These are phyloP conservation scores for Goniozus legneri DNA, from an alignment of 1,140 invertebrate genomes.

Conservation along the genomic window DNA sequence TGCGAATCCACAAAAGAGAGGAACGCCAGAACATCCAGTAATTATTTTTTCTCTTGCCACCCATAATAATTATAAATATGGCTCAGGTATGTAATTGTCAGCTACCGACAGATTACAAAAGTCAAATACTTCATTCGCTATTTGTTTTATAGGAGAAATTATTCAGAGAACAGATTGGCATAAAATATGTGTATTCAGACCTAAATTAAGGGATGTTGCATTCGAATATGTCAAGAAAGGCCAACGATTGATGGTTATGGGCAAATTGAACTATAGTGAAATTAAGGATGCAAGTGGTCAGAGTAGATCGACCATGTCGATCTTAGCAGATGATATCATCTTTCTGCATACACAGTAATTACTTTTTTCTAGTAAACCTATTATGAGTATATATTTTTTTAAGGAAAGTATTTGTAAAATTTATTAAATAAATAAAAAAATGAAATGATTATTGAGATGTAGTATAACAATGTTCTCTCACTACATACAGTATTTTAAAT, in stretches of 20 bases:
- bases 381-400: too few relatives aligned
- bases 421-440: too few relatives aligned
- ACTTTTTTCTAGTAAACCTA: too few relatives aligned
- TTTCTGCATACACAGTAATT: too few relatives aligned
- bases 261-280: conserved; percentile 82
- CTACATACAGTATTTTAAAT: too few relatives aligned
- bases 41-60: conserved; percentile 89
- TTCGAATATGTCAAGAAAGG: conserved; percentile 81
- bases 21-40: conserved; percentile 77
- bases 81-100: too few relatives aligned
- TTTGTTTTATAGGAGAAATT: conserved; percentile 62
- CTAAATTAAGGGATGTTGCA: conserved; percentile 72
- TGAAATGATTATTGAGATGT: too few relatives aligned
- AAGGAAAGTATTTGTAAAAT: too few relatives aligned
- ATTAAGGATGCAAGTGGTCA: conserved; percentile 75
- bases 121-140: conserved; percentile 4
- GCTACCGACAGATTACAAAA: too few relatives aligned
- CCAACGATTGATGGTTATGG: conserved; percentile 78
- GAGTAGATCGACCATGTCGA: conserved; percentile 66
- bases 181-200: conserved; percentile 82
- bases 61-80: conserved; percentile 75
- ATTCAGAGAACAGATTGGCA: conserved; percentile 90
- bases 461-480: too few relatives aligned
- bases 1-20: conserved; percentile 79
- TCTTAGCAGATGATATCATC: conserved; percentile 84